These are phyloP conservation scores for Palaemon carinicauda DNA, from an alignment of 1,140 invertebrate species.

Conservation along the genomic window DNA sequence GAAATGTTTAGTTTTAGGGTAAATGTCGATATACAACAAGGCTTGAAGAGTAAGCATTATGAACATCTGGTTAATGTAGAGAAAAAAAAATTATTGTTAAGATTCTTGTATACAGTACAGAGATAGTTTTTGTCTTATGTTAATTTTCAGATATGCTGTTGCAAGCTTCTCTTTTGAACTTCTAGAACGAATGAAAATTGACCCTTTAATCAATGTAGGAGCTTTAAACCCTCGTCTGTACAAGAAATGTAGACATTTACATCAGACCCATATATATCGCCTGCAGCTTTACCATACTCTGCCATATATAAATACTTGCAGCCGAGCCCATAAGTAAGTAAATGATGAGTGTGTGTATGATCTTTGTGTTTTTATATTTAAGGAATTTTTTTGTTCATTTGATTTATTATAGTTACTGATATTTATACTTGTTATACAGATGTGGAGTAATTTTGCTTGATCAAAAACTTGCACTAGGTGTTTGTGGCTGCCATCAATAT, in stretches of 20 bases:
- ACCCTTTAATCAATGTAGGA: slow-evolving; percentile 81
- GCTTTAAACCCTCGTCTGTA: slow-evolving; percentile 77
- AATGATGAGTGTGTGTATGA: neutral
- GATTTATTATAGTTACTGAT: too few relatives aligned
- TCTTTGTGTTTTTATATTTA: neutral
- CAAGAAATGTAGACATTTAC: slow-evolving; percentile 71
- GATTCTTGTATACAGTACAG: too few relatives aligned
- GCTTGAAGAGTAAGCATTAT: too few relatives aligned
- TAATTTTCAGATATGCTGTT: slow-evolving; percentile 73
- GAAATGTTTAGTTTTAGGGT: too few relatives aligned
- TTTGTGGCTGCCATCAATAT: too few relatives aligned
- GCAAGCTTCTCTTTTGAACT: slow-evolving; percentile 83
- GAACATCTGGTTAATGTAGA: too few relatives aligned
- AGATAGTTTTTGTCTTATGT: too few relatives aligned
- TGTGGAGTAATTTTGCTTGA: too few relatives aligned
- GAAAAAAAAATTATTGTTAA: too few relatives aligned
- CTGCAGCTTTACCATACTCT: slow-evolving; percentile 75
- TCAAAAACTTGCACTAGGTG: too few relatives aligned
- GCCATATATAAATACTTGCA: slow-evolving; percentile 75
- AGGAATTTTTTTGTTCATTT: neutral
- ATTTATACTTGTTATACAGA: too few relatives aligned
- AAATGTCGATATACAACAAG: too few relatives aligned
- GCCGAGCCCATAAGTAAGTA: slow-evolving; percentile 61
- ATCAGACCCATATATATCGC: slow-evolving; percentile 71
- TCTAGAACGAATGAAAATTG: slow-evolving; percentile 78